Base-by-base conservation (phyloP, 2,113 vertebrate genomes). In the Rhinopithecus roxellana region DNA sequence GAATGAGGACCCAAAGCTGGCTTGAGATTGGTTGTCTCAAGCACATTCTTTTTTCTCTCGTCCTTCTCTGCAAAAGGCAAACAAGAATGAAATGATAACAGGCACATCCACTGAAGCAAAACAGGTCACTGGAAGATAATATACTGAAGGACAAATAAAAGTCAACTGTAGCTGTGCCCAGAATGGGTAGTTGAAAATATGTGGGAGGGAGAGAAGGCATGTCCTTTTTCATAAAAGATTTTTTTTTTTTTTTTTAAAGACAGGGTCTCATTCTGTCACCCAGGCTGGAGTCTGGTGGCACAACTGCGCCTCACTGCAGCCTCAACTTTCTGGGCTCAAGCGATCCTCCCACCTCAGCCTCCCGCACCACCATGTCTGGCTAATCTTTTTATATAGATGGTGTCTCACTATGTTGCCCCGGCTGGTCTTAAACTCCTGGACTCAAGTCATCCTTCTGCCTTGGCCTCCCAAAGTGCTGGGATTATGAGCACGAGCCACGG, bases 121-220 rank as follows among this genome's bases (percentile, higher is more conserved):
- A 94, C 86, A 97, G 95, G 97, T 94, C 94, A 97, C 27, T 75
- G 92, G 67, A 93, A 83, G 93, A 96, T n/a, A 80, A 94, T 78
- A 67, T 5, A 22, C 25, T 93, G 57, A 85, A 86, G 67, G 94
- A 95, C 78, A 96, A 89, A 61, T n/a, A 55, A 70, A 92, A 95
- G 94, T 90, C 59, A 83, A 27, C 45, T 30, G 57, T 9, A 78
- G 88, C 84, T 85, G 64, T 43, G 43, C 8, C 70, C n/a, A 43
- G 50, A 90, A 22, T 32, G 3, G 35, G 64, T 35, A 89, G 69
- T 59, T 32, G 70, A 52, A 87, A 84, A 87, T 6, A 40, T 22
- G 6, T 32, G 38, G 77, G 57, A 84, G 84, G 10, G 3, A 82
- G 81, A 64, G 38, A 61, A 72, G 13, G 64, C 40, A 78, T 83